Evolutionary conservation across 2,888 invertebrate genomes (phyloP).

Genomic region (Xestobium rufovillosum): DNA sequence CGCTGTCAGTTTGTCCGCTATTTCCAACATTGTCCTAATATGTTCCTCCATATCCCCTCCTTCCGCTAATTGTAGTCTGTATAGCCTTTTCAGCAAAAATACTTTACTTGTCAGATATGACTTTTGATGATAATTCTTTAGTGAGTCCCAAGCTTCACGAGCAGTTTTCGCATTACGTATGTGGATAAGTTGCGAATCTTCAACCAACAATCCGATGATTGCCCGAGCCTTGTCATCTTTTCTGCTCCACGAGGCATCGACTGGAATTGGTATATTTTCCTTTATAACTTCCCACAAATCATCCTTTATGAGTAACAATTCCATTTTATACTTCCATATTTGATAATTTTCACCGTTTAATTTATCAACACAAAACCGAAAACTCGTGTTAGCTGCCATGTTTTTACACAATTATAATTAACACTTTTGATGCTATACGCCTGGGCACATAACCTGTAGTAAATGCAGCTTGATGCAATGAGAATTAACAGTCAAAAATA

Average conservation of each 20-base stretch:
- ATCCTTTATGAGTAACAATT: slow-evolving; percentile 20
- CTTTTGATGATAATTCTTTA: slow-evolving; percentile 16
- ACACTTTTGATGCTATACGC: too few relatives aligned
- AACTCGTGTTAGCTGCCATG: slow-evolving; percentile 12
- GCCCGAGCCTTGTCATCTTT: slow-evolving; percentile 18
- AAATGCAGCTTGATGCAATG: too few relatives aligned
- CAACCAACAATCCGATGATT: slow-evolving; percentile 13
- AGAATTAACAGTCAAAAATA: too few relatives aligned
- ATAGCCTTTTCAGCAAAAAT: slow-evolving; percentile 15
- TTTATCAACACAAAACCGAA: slow-evolving; percentile 9
- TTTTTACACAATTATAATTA: slow-evolving; percentile 4
- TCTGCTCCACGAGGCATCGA: slow-evolving; percentile 15
- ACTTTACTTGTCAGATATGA: slow-evolving; percentile 18
- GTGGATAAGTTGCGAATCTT: slow-evolving; percentile 14
- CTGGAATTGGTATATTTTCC: slow-evolving; percentile 6
- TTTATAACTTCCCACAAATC: slow-evolving; percentile 20
- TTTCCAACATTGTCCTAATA: slow-evolving; percentile 16
- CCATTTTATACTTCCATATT: slow-evolving; percentile 20
- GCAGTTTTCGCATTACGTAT: slow-evolving; percentile 9
- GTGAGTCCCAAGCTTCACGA: slow-evolving; percentile 9
- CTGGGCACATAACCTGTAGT: too few relatives aligned
- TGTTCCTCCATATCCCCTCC: slow-evolving; percentile 22
- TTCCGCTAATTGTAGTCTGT: slow-evolving; percentile 10
- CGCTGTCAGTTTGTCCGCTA: slow-evolving; percentile 15
- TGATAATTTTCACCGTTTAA: slow-evolving; percentile 21